Percentiles rank a stretch among this genome's conserved stretches.
Conservation (phyloP, 2,113 vertebrate species). For the Hyaena hyaena region DNA sequence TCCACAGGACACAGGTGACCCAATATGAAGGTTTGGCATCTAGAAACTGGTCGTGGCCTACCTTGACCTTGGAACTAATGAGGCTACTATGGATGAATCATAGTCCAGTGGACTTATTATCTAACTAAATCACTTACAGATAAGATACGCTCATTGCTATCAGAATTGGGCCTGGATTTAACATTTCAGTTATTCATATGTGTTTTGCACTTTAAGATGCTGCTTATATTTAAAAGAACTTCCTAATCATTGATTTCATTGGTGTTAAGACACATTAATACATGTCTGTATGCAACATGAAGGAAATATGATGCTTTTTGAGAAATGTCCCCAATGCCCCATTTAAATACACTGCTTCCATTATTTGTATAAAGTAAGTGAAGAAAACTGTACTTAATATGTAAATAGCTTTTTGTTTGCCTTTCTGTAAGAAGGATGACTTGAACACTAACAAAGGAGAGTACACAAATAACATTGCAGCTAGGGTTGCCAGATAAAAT, state of each 20-base stretch:
- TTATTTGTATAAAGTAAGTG: not conserved
- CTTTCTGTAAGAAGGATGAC: not conserved
- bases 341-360: not conserved
- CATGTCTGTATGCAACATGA: not conserved
- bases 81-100: not conserved
- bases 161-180: not conserved
- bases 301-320: not conserved
- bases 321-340: not conserved
- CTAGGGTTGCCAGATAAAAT: not conserved
- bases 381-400: not conserved
- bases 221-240: not conserved
- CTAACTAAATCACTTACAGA: not conserved
- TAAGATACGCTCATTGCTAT: not conserved
- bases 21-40: not conserved
- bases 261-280: not conserved
- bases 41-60: not conserved
- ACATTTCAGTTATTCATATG: not conserved
- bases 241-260: not conserved
- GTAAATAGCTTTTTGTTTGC: not conserved
- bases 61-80: not conserved
- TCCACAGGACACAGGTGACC: not conserved
- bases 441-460: not conserved
- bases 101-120: not conserved
- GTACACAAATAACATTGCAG: not conserved
- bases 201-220: conserved; percentile 2